Conservation (phyloP, 2,888 invertebrate species). For the Machimus atricapillus region DNA sequence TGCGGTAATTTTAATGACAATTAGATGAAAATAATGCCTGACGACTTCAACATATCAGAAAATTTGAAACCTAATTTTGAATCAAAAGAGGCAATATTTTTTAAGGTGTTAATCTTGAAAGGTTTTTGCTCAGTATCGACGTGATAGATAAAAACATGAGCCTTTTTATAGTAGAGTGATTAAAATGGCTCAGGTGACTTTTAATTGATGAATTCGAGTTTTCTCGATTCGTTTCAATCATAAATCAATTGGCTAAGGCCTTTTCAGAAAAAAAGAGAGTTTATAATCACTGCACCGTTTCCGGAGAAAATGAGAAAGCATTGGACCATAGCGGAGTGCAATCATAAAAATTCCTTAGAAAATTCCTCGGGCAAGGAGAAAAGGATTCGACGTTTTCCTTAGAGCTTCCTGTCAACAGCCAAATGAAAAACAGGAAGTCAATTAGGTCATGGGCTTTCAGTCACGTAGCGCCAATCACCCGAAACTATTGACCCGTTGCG, state of each 20-base stretch:
- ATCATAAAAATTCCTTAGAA: neutral
- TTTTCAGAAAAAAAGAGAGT: neutral
- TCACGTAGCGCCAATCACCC: neutral
- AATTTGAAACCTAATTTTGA: too few species aligned
- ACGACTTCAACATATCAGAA: too few species aligned
- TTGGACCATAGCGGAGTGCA: neutral
- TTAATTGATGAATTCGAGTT: neutral
- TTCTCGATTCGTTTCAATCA: neutral
- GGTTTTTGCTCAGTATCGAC: too few species aligned
- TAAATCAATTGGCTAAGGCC: neutral
- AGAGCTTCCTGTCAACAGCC: neutral
- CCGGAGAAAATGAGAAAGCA: neutral
- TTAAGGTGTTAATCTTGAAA: too few species aligned
- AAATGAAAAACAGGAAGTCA: slow-evolving; percentile 5
- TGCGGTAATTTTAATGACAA: too few species aligned
- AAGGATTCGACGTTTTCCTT: neutral
- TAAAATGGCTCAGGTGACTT: neutral
- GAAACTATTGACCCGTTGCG: neutral
- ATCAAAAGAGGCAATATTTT: too few species aligned
- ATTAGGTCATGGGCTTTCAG: slow-evolving; percentile 4
- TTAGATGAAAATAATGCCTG: too few species aligned
- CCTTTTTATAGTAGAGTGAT: too few species aligned
- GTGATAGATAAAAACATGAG: too few species aligned
- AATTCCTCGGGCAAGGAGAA: neutral
- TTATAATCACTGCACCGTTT: neutral